Conservation (phyloP, 2,797 vertebrate genomes). For the Varecia variegata region DNA sequence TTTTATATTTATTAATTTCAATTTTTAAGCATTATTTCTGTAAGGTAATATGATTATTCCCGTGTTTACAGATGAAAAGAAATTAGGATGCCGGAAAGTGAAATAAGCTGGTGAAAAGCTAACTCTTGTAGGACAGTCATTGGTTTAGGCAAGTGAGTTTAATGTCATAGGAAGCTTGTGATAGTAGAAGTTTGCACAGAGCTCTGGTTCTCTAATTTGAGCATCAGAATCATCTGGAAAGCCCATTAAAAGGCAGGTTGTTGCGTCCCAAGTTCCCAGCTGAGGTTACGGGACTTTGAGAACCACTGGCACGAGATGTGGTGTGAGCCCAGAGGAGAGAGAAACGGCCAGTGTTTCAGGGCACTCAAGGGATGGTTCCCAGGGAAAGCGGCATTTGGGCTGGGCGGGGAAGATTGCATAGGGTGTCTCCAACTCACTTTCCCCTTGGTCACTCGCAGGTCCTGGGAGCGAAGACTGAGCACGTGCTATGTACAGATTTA, state of each 20-base stretch:
- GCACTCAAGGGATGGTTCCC: not conserved
- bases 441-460: not conserved
- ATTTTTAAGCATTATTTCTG: not conserved
- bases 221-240: not conserved
- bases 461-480: not conserved
- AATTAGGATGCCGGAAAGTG: not conserved
- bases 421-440: not conserved
- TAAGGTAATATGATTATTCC: not conserved
- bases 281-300: not conserved
- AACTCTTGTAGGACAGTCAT: not conserved
- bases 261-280: not conserved
- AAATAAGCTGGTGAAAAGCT: not conserved
- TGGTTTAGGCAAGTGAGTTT: not conserved
- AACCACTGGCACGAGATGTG: not conserved
- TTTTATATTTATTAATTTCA: not conserved
- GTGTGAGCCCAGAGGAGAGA: not conserved
- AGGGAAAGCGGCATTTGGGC: not conserved
- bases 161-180: not conserved
- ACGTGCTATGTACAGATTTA: too few species aligned
- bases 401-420: rapidly evolving
- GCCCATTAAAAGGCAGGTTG: not conserved
- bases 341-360: not conserved
- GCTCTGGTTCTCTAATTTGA: not conserved
- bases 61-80: not conserved
- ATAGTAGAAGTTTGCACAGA: too few species aligned